phyloP scores from a whole-genome alignment of 1,140 invertebrate species.

The Ostrea denselamellosa region DNA sequence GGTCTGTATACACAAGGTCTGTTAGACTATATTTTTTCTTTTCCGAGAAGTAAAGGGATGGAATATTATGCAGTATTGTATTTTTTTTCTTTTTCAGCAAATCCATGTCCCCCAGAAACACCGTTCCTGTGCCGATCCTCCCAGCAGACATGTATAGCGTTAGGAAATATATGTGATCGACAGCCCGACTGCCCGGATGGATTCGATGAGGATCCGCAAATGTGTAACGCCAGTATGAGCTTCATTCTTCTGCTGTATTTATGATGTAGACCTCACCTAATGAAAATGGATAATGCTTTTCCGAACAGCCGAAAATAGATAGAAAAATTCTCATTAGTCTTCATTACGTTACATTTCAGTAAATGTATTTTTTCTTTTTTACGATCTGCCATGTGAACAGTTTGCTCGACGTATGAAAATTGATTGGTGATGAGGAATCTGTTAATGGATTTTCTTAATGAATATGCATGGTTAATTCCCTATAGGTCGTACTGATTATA shows the following conservation, averaged over 20 bases:
- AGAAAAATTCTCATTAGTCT: background rate
- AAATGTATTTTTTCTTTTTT: background rate
- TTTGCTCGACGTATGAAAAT: background rate
- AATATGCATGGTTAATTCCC: background rate
- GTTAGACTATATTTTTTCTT: too few species aligned
- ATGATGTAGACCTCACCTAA: background rate
- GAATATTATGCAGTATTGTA: background rate
- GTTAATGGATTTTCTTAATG: too few species aligned
- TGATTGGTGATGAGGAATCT: too few species aligned
- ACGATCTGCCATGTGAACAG: background rate
- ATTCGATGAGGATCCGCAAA: slow-evolving; percentile 70
- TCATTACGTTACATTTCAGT: background rate
- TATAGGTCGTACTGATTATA: background rate
- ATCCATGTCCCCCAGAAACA: slow-evolving; percentile 69
- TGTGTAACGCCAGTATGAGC: slow-evolving; percentile 71
- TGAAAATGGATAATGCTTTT: slow-evolving; percentile 19
- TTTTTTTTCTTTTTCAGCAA: slow-evolving; percentile 65
- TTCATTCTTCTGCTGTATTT: background rate
- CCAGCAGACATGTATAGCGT: slow-evolving; percentile 66
- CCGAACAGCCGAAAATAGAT: background rate
- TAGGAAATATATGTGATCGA: slow-evolving; percentile 71
- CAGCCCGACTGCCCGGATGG: slow-evolving; percentile 71
- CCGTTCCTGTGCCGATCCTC: slow-evolving; percentile 71
- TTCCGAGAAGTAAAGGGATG: too few species aligned
- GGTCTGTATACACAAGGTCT: too few species aligned